Base-by-base conservation (phyloP, 2,888 invertebrate genomes). In the Aporophyla lueneburgensis region DNA sequence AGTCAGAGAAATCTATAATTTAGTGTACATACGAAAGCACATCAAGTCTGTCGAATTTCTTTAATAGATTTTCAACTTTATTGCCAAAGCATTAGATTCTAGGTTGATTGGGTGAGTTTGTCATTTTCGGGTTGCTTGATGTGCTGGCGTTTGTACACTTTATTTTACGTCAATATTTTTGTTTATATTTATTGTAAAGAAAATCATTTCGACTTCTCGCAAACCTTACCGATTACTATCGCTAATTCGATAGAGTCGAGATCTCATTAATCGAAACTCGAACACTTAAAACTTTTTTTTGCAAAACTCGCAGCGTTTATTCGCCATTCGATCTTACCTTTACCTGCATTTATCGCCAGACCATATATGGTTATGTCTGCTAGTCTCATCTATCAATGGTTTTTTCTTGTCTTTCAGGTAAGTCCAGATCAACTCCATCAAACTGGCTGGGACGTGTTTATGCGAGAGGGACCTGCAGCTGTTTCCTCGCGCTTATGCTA, bases 391-490 rank as follows among this genome's bases (percentile, higher is more conserved):
- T 91, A 89, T 89, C 89, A 89, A 87, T 86, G 78, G 70, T 89
- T 91, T 90, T 89, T 91, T 88, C 88, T 88, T 78, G 59, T 24
- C 61, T 92, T 92, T 79, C 92, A 92, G 92, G 92, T 92, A 92
- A 92, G 91, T 90, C 83, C 71, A 80, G 81, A 73, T 70, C 84
- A 77, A 86, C 86, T 70, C 68, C 83, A 82, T 72, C 78, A 75
- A 33, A 85, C 86, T 76, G 78, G 87, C 76, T 46, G 69, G 72
- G 84, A 84, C 86, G 81, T 78, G 89, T 87, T 85, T 88, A 78
- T 75, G 77, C 68, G 56, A 74, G 65, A 78, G 49, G 27, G 16
- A 71, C 80, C 66, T n/a, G 86, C 90, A 90, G 89, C 86, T 90
- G 91, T 80, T 77, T 72, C 83, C 83, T 76, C 79, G 75, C 68